A percentile compares a stretch with the other conserved stretches of the same genome.
Conservation (phyloP, 1,140 invertebrate genomes). For the Gryon sp. region DNA sequence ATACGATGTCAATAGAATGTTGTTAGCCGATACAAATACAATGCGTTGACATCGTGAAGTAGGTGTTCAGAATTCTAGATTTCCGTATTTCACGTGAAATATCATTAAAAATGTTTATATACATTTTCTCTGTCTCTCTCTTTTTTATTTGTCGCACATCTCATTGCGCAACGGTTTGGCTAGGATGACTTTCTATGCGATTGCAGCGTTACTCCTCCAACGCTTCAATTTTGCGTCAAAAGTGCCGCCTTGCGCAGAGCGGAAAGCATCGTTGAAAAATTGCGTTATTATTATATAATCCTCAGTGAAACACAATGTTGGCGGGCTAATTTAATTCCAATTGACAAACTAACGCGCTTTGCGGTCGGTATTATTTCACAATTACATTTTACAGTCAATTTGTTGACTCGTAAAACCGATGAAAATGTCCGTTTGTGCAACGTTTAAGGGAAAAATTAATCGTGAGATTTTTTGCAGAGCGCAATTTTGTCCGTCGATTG, state of each 20-base stretch:
- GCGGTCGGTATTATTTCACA: conserved; percentile 13
- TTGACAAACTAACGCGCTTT: conserved; percentile 3
- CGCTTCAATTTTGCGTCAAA: conserved; percentile 12
- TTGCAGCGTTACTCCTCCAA: conserved; percentile 13
- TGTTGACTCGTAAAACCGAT: conserved; percentile 13
- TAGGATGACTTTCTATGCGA: conserved; percentile 53
- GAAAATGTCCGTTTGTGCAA: conserved; percentile 3
- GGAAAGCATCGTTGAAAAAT: conserved; percentile 32
- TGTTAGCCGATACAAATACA: not conserved
- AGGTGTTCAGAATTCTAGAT: not conserved
- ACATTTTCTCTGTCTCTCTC: too few relatives aligned
- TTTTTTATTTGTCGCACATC: conserved; percentile 49
- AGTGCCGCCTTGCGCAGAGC: conserved; percentile 5
- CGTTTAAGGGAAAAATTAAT: conserved; percentile 5
- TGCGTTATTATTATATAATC: conserved; percentile 40
- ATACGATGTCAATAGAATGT: conserved; percentile 24
- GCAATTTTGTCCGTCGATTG: not conserved
- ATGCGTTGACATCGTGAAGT: conserved; percentile 13
- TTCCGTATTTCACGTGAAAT: conserved; percentile 54
- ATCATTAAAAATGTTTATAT: conserved; percentile 29
- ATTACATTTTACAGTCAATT: conserved; percentile 17
- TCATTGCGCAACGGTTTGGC: conserved; percentile 33
- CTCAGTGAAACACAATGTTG: conserved; percentile 13
- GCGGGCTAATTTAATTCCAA: conserved; percentile 19
- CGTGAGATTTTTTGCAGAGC: not conserved